Base-by-base conservation (phyloP, 2,888 invertebrate genomes). In the Cryptocephalus moraei region DNA sequence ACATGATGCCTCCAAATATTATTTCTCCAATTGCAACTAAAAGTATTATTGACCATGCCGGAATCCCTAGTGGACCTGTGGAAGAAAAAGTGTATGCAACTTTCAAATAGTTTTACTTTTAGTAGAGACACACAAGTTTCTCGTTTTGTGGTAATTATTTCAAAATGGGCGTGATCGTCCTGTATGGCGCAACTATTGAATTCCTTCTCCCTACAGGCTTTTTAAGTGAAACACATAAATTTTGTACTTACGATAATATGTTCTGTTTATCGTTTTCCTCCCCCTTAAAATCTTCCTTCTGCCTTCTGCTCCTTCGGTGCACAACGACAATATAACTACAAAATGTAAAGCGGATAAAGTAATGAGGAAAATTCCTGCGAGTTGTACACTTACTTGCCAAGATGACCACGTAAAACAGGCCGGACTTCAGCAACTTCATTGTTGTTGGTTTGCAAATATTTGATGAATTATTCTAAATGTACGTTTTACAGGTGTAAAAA, bases 231-330 rank as follows among this genome's bases (percentile, higher is more conserved):
- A 4, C 22, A 6, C 22, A 22, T 6, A 22, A 22, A 22, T 22
- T 22, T 22, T 22, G 22, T 51, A 80, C 87, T 85, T 76, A 89
- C 89, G 77, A 61, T 84, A 84, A 66, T 89, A 88, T 49, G 78
- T 79, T 52, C 87, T 78, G 4, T 84, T 89, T 62, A 89, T 77
- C 9, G 86, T 83, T 71, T 83, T 82, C 52, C 89, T 76, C 45
- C 89, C 89, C 59, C 84, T 75, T 39, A 89, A 74, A 62, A 89
- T 86, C 66, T 84, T 86, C 60, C 89, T 76, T 61, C 87, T 77
- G 9, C 81, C 87, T 67, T 89, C 88, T 13, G 78, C 78, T 70
- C 86, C 84, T 60, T 81, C 79, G 55, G 82, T 75, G 40, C 82
- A 74, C 14, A 67, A 47, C 22, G 82, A 76, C 53, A 84, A 78